These are phyloP conservation scores for Cygnus atratus DNA, from an alignment of 2,113 vertebrate genomes.

Conservation along the genomic window DNA sequence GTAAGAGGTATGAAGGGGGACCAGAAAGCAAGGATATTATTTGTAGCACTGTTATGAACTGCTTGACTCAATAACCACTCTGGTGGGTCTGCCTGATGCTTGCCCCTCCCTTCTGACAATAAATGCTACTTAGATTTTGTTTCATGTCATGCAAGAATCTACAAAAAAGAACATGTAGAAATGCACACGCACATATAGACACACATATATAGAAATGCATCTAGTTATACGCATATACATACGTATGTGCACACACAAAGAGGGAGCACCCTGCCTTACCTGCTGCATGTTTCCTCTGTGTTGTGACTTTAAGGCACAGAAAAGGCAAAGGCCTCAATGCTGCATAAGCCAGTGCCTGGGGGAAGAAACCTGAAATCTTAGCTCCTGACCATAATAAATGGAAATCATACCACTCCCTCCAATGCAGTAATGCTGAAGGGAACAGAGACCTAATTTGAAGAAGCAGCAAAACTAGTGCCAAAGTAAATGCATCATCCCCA, in stretches of 20 bases:
- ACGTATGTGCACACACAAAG: background rate
- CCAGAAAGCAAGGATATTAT: background rate
- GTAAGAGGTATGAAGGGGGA: background rate
- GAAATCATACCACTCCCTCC: background rate
- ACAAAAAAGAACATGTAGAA: background rate
- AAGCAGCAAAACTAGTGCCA: conserved; percentile 18
- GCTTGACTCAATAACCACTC: background rate
- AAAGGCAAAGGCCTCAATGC: background rate
- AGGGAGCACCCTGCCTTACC: background rate
- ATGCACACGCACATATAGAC: background rate
- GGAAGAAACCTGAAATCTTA: conserved; percentile 22
- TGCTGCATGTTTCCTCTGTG: background rate
- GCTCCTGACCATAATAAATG: background rate
- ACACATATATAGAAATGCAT: background rate
- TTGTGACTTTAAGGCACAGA: conserved; percentile 2
- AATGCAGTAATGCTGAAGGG: background rate
- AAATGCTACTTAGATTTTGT: background rate
- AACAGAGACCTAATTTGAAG: conserved; percentile 6
- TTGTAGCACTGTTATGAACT: background rate
- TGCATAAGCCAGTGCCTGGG: background rate
- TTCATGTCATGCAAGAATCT: background rate
- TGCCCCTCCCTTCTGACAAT: background rate
- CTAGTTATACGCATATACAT: background rate
- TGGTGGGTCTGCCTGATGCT: background rate
- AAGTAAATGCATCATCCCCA: background rate